A percentile compares a stretch with the other conserved stretches of the same genome.
phyloP scores from a whole-genome alignment of 2,888 invertebrate genomes.

The Sphaerophoria taeniata region DNA sequence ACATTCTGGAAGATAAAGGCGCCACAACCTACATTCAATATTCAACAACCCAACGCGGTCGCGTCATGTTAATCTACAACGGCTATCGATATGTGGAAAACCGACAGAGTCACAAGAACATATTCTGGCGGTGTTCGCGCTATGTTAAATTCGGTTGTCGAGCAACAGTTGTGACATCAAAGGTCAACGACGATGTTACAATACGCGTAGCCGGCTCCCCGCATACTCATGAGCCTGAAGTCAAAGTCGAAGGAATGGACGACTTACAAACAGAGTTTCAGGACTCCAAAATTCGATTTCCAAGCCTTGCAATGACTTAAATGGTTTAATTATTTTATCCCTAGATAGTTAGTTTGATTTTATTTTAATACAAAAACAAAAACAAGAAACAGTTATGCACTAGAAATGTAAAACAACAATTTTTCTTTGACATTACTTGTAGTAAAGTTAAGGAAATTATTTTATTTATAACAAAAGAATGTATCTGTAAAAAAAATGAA shows the following conservation, averaged over 20 bases:
- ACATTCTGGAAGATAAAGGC: constrained; percentile 79
- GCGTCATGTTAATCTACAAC: constrained; percentile 82
- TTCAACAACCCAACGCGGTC: constrained; percentile 82
- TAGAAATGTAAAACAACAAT: no score
- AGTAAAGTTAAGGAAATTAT: background rate
- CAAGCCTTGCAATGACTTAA: constrained; percentile 74
- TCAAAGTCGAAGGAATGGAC: constrained; percentile 78
- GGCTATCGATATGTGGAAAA: constrained; percentile 83
- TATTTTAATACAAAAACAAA: background rate
- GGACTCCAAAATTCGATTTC: constrained; percentile 77
- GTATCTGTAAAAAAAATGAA: constrained; percentile 6
- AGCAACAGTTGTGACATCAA: constrained; percentile 82
- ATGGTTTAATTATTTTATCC: constrained; percentile 28
- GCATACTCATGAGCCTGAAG: constrained; percentile 81
- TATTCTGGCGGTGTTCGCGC: constrained; percentile 83
- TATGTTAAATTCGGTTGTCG: constrained; percentile 82
- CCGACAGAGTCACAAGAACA: constrained; percentile 82
- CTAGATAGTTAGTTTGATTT: background rate
- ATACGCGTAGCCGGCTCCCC: constrained; percentile 81
- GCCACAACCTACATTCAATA: constrained; percentile 80
- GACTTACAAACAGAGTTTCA: constrained; percentile 79
- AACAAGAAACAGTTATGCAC: no score
- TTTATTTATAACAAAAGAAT: constrained; percentile 26
- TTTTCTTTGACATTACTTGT: background rate
- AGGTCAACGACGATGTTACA: constrained; percentile 79